Evolutionary conservation across 2,888 invertebrate species (phyloP).

Genomic region (Baronia brevicornis): DNA sequence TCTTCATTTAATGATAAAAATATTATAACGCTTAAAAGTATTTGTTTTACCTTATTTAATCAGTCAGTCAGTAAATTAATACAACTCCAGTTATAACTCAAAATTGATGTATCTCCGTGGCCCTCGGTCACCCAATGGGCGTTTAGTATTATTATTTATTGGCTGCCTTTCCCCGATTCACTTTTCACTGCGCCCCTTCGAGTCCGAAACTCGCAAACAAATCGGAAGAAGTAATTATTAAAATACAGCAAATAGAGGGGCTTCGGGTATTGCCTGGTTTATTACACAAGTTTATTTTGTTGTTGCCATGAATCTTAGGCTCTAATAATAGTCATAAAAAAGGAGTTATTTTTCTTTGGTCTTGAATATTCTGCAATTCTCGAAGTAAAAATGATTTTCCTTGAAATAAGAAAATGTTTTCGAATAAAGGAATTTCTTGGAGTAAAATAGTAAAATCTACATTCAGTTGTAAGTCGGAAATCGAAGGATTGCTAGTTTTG

Average conservation of each 20-base stretch:
- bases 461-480: slow-evolving; percentile 36
- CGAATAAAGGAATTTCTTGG: slow-evolving; percentile 4
- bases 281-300: slow-evolving; percentile 25
- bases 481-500: slow-evolving; percentile 63
- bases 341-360: neutral
- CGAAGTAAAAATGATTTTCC: too few relatives aligned
- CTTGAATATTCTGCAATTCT: too few relatives aligned
- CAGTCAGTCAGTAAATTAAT: neutral
- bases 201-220: slow-evolving; percentile 50
- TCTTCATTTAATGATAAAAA: too few relatives aligned
- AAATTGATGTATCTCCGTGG: slow-evolving; percentile 7
- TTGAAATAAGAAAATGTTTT: slow-evolving; percentile 1
- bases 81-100: neutral
- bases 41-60: too few relatives aligned
- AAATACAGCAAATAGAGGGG: slow-evolving; percentile 66
- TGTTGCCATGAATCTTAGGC: slow-evolving; percentile 16
- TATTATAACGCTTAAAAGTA: too few relatives aligned
- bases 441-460: slow-evolving; percentile 26
- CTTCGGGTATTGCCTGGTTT: slow-evolving; percentile 46
- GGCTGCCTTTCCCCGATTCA: slow-evolving; percentile 54
- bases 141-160: slow-evolving; percentile 73
- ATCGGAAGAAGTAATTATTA: slow-evolving; percentile 73
- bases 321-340: slow-evolving; percentile 4
- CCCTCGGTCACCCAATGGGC: slow-evolving; percentile 56
- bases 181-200: slow-evolving; percentile 56